Percentiles rank a stretch among this genome's conserved stretches.
These are phyloP conservation scores for Erebia ligea DNA, from an alignment of 2,888 invertebrate species.

Conservation along the genomic window DNA sequence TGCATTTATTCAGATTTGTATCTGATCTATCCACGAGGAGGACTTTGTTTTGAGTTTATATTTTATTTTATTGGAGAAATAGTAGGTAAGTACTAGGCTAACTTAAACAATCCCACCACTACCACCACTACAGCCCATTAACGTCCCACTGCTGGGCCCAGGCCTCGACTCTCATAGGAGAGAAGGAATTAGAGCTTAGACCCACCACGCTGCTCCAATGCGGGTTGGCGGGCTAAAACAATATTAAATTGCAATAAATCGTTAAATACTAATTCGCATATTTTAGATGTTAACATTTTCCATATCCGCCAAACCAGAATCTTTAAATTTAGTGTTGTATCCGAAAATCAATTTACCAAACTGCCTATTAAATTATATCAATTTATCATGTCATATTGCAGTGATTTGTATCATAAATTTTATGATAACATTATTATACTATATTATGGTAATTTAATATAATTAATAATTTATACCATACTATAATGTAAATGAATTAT, in stretches of 20 bases:
- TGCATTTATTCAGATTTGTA: too few species aligned
- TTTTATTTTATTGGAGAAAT: not conserved
- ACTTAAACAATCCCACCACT: too few species aligned
- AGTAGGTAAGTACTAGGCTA: not conserved
- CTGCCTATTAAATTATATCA: constrained; percentile 16
- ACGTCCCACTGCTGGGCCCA: too few species aligned
- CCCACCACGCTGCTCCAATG: too few species aligned
- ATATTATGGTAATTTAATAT: not conserved
- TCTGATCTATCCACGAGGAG: not conserved
- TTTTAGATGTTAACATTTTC: constrained; percentile 4
- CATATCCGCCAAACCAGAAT: constrained; percentile 11
- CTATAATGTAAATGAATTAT: not conserved
- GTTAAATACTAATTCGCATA: not conserved
- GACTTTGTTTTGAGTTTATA: not conserved
- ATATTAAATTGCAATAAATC: constrained; percentile 7
- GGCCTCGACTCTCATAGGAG: too few species aligned
- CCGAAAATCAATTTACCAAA: constrained; percentile 17
- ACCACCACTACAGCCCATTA: too few species aligned
- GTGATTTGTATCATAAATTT: constrained; percentile 15
- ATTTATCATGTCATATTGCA: constrained; percentile 13
- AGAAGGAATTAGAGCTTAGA: too few species aligned
- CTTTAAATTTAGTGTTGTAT: constrained; percentile 1
- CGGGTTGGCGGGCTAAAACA: too few species aligned
- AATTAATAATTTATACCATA: not conserved
- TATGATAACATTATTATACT: constrained; percentile 9